Evolutionary conservation across 2,888 invertebrate species (phyloP).

Genomic region (Spisula solida): DNA sequence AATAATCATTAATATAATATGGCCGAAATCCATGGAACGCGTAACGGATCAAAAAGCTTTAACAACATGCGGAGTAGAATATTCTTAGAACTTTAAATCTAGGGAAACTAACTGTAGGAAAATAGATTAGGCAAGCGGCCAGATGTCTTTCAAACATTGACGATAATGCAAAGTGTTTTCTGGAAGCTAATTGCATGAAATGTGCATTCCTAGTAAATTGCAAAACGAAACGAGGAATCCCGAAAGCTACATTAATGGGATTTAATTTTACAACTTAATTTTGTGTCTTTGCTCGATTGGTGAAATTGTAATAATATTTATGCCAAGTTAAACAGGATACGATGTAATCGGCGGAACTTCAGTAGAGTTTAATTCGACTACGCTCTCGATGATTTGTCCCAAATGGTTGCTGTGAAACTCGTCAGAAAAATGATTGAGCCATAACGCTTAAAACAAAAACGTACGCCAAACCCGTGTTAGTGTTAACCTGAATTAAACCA

Average conservation of each 20-base stretch:
- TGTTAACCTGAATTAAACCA: too few relatives aligned
- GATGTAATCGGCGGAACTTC: not conserved
- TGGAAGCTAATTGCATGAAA: not conserved
- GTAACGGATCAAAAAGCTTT: not conserved
- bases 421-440: not conserved
- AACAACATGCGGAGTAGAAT: not conserved
- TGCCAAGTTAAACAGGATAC: not conserved
- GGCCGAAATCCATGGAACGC: not conserved
- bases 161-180: conserved; percentile 28
- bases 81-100: conserved; percentile 21
- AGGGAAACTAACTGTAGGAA: not conserved
- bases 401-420: not conserved
- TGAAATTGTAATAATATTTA: conserved; percentile 5
- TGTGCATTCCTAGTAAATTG: conserved; percentile 11
- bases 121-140: conserved; percentile 26
- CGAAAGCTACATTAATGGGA: not conserved
- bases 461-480: too few relatives aligned
- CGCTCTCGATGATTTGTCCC: not conserved
- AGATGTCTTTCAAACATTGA: conserved; percentile 21
- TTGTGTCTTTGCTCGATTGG: not conserved
- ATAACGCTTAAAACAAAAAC: too few relatives aligned
- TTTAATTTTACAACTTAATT: conserved; percentile 1
- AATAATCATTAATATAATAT: not conserved
- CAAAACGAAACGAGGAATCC: not conserved
- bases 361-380: conserved; percentile 8